Base-by-base conservation (phyloP, 2,113 vertebrate genomes). In the Xyrauchen texanus region DNA sequence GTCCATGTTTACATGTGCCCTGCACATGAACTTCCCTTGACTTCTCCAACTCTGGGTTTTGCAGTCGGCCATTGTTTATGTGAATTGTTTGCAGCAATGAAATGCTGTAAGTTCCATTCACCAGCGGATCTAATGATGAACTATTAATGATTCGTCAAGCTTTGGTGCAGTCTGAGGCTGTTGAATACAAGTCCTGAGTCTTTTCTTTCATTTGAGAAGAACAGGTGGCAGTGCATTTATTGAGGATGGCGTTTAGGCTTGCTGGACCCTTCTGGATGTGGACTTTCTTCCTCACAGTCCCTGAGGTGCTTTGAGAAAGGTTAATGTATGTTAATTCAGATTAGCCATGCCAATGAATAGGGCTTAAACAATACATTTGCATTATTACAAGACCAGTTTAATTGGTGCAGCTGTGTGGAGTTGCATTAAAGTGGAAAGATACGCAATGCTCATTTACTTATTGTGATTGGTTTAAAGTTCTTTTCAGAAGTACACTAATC, bases 321-420 rank as follows among this genome's bases (percentile, higher is more conserved):
- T 81, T 81, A 81, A 71, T 81, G 74, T 64, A 81, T 81, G 80
- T 60, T 70, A 81, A 81, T 81, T 53, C 45, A 77, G 74, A 77
- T 75, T 47, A 62, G 12, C 60, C 42, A 63, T 49, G 58, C 46
- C 58, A 73, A 21, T 3, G 21, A 64, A 55, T 57, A 72, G 60
- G 11, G 45, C 77, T 52, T 51, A 74, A 74, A 74, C 16, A 8
- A 60, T 16, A 11, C 12, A 52, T 63, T 69, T 69, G 57, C 66
- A 49, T 15, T 21, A 70, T 63, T 51, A 15, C 21, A 52, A 61
- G 42, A 63, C 4, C 67, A 62, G 11, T 70, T 70, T 70, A 63
- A 16, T 15, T 11, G 21, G 21, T 34, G 21, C 21, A 34, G 21
- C 21, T 62, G 46, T 57, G 12, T 11, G 4, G 8, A 57, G 57